Base-by-base conservation (phyloP, 2,797 vertebrate genomes). In the Falco peregrinus region DNA sequence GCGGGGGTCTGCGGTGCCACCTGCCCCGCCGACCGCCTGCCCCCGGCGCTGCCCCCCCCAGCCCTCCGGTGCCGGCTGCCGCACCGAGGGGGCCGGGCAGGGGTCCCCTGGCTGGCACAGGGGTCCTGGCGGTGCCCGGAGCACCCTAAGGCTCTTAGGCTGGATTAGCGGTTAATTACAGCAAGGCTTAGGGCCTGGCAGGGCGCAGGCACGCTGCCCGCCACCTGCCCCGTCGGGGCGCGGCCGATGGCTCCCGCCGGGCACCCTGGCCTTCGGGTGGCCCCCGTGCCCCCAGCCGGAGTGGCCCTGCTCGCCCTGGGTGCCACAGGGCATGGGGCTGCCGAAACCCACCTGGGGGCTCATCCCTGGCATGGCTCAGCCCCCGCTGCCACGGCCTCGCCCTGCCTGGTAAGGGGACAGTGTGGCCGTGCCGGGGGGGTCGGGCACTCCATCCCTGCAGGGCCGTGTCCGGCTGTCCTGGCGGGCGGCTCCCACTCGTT, bases 131-230 rank as follows among this genome's bases (percentile, higher is more conserved):
- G 1, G 13, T 60, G 54, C 74, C 76, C 14, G 20, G 8, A 4
- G 71, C 31, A 9, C 63, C 0, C 1, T 97, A 97, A 97, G 35
- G 65, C 87, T 95, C 97, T 97, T 96, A 97, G 37, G 13, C 29
- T 54, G 92, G 96, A 97, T 97, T 97, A 97, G 65, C 63, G 28
- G 63, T 96, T 96, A 96, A 96, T 96, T 97, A 75, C 16, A 14
- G 94, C 84, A 86, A 24, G 68, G 93, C 91, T 97, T 90, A 97
- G 87, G 47, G 41, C 54, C 21, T 5, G 4, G 53, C 0, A 1
- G 13, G 57, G n/a, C 0, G 0, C 1, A 0, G 10, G 47, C 47
- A 6, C 5, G 2, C 50, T 41, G 78, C 65, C 43, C 3, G 41
- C 53, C 65, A 70, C 45, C 80, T 61, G 83, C 67, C 53, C 56